Evolutionary conservation across 1,140 invertebrate genomes (phyloP), one percentile per base, ranked within the genome.

Genomic region (Pseudoatta argentina): DNA sequence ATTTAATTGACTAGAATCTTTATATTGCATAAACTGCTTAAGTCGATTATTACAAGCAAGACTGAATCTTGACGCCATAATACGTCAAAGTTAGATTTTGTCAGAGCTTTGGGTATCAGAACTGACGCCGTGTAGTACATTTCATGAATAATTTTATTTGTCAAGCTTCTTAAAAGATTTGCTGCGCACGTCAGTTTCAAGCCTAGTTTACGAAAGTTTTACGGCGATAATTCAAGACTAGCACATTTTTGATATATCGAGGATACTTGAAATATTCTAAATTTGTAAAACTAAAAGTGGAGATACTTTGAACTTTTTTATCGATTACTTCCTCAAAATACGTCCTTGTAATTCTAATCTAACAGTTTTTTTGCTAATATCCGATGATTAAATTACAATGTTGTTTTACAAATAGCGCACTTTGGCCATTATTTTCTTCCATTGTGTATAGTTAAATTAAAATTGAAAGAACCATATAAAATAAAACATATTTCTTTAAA

Each of bases 121-220:
- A 57, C 24, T 75, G 79, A 61, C 79, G 27, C 34, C 14, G 79
- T 63, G 79, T 27, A 75, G n/a, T 72, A 51, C 69, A 73, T 83
- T 73, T 75, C 71, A 83, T 75, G 55, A 83, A 83, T 83, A 83
- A 83, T 83, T 83, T 83, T 83, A 75, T 83, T 83, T 83, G 39
- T 83, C 79, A 83, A 63, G 39, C 24, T 75, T 73, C 79, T 61
- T 73, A 83, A 83, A 83, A 83, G 69, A 83, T 83, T 83, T 27
- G 53, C 5, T 75, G 55, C n/a, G n/a, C 77, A 30, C 66, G 51
- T 75, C 55, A 83, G 55, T 63, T 73, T 63, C 24, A 27, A 73
- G 69, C 18, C 39, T 24, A 73, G 55, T 63, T 61, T 75, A 73
- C 18, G 39, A 39, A 83, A 83, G 69, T 83, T 83, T 73, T 61